These are phyloP conservation scores for Pelodiscus sinensis DNA, from an alignment of 2,113 vertebrate genomes.

Conservation along the genomic window DNA sequence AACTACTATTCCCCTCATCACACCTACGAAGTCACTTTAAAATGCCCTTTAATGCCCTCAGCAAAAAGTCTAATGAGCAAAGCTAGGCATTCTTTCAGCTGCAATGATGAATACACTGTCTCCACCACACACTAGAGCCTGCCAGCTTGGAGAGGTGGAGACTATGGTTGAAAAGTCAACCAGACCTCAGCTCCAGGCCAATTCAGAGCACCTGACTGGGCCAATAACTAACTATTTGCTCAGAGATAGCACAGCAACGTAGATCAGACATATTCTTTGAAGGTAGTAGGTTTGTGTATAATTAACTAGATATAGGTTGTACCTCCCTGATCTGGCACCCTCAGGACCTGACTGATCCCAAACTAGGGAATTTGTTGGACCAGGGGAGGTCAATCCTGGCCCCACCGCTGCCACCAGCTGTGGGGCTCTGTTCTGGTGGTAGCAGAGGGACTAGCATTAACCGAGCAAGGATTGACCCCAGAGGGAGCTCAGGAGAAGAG, in stretches of 20 bases:
- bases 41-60: neutral
- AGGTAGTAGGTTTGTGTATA: neutral
- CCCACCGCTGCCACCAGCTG: too few relatives aligned
- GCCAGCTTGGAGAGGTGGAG: neutral
- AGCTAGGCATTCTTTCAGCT: neutral
- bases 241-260: neutral
- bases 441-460: too few relatives aligned
- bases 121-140: neutral
- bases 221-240: neutral
- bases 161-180: neutral
- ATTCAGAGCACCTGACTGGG: neutral
- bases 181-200: neutral
- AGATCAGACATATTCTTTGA: constrained; percentile 16
- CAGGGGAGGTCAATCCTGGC: too few relatives aligned
- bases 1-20: neutral
- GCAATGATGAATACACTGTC: neutral
- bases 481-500: too few relatives aligned
- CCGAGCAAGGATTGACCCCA: too few relatives aligned
- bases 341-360: too few relatives aligned
- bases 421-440: too few relatives aligned
- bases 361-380: too few relatives aligned
- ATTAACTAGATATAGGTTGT: neutral
- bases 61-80: neutral
- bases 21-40: neutral
- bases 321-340: too few relatives aligned